Evolutionary conservation across 2,113 vertebrate genomes (phyloP).

Genomic region (Calyptomena viridis): DNA sequence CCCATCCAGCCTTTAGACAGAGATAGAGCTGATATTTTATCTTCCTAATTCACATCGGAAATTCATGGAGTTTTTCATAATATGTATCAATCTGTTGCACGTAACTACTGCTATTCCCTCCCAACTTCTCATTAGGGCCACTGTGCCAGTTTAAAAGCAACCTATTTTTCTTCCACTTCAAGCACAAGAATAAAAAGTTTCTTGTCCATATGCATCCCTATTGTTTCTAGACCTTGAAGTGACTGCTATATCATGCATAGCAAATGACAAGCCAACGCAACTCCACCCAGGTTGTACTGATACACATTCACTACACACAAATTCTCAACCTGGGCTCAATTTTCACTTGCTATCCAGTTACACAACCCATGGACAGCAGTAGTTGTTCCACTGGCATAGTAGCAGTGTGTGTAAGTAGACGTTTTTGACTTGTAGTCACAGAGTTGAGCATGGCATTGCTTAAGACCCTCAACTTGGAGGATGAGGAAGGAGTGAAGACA

Average conservation of each 20-base stretch:
- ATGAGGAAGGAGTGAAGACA: too few species aligned
- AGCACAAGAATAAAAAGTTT: background rate
- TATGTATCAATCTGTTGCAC: background rate
- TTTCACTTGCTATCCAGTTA: background rate
- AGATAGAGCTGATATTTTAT: background rate
- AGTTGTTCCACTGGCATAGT: background rate
- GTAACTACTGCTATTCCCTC: background rate
- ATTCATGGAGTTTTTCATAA: background rate
- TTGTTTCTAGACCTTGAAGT: background rate
- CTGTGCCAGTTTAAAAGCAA: background rate
- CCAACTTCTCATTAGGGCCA: background rate
- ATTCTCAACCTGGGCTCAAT: background rate
- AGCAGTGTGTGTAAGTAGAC: fast-evolving
- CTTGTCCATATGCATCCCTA: fast-evolving
- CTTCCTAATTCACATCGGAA: background rate
- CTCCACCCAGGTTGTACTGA: background rate
- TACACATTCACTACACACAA: background rate
- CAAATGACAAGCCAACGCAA: background rate
- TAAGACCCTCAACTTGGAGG: background rate
- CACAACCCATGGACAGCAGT: background rate
- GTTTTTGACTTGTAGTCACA: background rate
- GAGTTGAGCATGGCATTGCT: background rate
- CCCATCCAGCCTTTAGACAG: background rate
- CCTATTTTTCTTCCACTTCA: background rate
- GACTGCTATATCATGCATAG: fast-evolving